These are phyloP conservation scores for Allobates femoralis DNA, from an alignment of 2,797 vertebrate genomes.

Conservation along the genomic window DNA sequence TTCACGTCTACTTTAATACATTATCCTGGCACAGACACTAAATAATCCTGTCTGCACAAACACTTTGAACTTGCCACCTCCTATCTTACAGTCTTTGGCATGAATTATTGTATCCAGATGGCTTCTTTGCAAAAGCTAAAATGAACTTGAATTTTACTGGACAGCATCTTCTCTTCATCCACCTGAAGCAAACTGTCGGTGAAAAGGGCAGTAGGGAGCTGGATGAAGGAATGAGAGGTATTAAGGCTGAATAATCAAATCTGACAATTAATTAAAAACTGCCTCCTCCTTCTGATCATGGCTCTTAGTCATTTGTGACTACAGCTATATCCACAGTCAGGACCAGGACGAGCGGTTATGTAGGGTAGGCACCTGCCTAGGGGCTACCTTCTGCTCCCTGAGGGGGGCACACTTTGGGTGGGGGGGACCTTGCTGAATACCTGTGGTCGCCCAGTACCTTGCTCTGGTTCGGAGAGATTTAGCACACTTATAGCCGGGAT, in stretches of 20 bases:
- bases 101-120: conserved; percentile 55
- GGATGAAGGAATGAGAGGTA: conserved; percentile 15
- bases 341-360: no score
- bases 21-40: conserved; percentile 3
- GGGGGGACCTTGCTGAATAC: no score
- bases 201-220: conserved; percentile 6
- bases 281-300: conserved; percentile 5
- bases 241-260: conserved; percentile 52
- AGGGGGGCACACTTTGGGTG: no score
- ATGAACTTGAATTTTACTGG: conserved; percentile 44
- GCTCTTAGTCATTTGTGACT: background rate
- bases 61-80: conserved; percentile 42
- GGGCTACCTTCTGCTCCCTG: no score
- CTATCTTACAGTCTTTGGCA: conserved; percentile 33
- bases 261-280: conserved; percentile 53
- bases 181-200: conserved; percentile 45
- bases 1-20: conserved; percentile 31
- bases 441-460: no score
- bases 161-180: conserved; percentile 6
- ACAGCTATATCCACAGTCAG: conserved; percentile 3
- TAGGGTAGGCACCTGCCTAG: no score
- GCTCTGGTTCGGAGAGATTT: no score
- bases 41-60: conserved; percentile 51
- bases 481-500: no score
- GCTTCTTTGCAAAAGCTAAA: conserved; percentile 42